Base-by-base conservation (phyloP, 2,797 vertebrate genomes). In the Petrocephalus schoutedeni region DNA sequence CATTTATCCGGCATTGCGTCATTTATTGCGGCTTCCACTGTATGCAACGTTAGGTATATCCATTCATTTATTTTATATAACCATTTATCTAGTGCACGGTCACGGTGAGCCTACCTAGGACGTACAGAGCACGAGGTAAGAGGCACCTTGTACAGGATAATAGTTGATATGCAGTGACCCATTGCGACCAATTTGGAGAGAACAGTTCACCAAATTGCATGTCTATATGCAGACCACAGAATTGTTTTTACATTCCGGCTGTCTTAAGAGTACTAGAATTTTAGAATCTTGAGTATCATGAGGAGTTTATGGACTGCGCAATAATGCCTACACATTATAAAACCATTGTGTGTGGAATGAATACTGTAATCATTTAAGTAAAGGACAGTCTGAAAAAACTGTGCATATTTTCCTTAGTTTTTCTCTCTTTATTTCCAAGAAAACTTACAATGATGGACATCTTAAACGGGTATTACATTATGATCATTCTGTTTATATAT, bases 341-440 rank as follows among this genome's bases (percentile, higher is more conserved):
- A 71, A 77, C 71, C 36, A 80, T 80, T 80, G 74, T 10, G 19
- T 49, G 41, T 3, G 16, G n/a, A 45, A 80, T 45, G 3, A 80
- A 80, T 80, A 49, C 19, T 49, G 45, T 80, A 49, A 80, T 71
- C 1, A 74, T 21, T 53, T 12, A 86, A 64, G 14, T 86, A 86
- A 45, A 19, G 19, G 80, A 82, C 49, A 88, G 16, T 58, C 74
- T 16, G 53, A 28, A 85, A 57, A 45, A 83, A 83, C 19, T 32
- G 49, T 32, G 53, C 59, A 71, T 23, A 90, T 21, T 53, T 87
- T 56, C 91, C 61, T 74, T 92, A 92, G 90, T 96, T 93, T 95
- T 88, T 91, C 93, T 93, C 93, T 94, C 93, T 97, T 97, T 97
- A 97, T 97, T 98, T 96, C 95, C 94, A 95, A 96, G 91, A 92